These are phyloP conservation scores for Scolopax bukidnonensis DNA, from an alignment of 2,797 vertebrate species.

Conservation along the genomic window DNA sequence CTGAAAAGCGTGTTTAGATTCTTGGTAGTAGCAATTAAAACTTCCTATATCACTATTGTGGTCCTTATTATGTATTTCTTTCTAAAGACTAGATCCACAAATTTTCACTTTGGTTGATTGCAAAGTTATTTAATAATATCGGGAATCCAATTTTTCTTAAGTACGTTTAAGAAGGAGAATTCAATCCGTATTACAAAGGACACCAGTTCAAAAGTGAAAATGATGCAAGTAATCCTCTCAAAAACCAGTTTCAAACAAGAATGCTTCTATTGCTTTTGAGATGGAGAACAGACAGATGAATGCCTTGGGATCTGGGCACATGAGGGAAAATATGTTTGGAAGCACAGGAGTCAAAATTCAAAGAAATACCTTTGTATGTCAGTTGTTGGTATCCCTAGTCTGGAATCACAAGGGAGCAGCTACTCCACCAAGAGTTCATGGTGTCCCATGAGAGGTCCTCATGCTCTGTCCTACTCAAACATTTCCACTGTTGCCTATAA, in stretches of 20 bases:
- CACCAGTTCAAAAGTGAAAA: not conserved
- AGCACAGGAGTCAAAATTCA: not conserved
- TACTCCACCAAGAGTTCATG: not conserved
- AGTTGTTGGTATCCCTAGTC: too few relatives aligned
- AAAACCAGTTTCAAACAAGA: not conserved
- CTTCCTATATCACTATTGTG: not conserved
- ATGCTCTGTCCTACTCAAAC: rapidly evolving
- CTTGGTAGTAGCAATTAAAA: not conserved
- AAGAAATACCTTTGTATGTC: not conserved
- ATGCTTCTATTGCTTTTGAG: not conserved
- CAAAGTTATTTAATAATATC: not conserved
- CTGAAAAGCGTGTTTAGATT: not conserved
- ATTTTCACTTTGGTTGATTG: not conserved
- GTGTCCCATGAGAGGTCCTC: not conserved
- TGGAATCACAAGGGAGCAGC: not conserved
- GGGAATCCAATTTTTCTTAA: not conserved
- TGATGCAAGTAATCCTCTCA: not conserved
- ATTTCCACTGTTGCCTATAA: not conserved
- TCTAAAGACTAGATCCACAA: not conserved
- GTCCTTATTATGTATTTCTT: not conserved
- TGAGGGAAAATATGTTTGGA: not conserved
- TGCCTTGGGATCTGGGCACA: not conserved
- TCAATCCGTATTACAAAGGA: not conserved
- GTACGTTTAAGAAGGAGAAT: not conserved
- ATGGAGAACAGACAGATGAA: not conserved